phyloP scores from a whole-genome alignment of 2,113 vertebrate species.

The Maccullochella peelii region DNA sequence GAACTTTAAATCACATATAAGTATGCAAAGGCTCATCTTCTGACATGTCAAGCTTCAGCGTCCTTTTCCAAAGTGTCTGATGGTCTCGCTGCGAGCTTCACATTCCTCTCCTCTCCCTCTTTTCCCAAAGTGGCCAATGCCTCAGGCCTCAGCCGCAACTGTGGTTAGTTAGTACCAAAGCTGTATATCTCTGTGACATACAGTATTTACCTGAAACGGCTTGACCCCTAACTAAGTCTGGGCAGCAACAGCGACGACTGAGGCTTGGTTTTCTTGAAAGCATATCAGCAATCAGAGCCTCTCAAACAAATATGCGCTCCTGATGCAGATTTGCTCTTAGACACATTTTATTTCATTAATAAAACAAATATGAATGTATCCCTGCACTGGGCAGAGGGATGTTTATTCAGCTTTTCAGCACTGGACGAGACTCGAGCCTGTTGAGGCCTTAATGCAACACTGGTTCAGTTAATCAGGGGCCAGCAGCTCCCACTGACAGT shows the following conservation, averaged over 20 bases:
- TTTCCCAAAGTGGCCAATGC: conserved; percentile 27
- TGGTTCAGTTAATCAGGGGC: conserved; percentile 57
- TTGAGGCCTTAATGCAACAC: conserved; percentile 48
- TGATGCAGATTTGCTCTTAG: conserved; percentile 16
- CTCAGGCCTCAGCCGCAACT: conserved; percentile 8
- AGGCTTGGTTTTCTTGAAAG: neutral
- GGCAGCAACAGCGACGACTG: neutral
- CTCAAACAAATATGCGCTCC: conserved; percentile 11
- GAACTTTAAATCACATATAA: conserved; percentile 2
- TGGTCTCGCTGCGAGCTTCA: conserved; percentile 6
- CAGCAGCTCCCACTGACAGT: conserved; percentile 41
- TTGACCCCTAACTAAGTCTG: conserved; percentile 10
- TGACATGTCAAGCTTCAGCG: conserved; percentile 14
- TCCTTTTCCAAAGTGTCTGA: conserved; percentile 22
- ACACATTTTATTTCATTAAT: conserved; percentile 55
- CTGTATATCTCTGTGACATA: conserved; percentile 19
- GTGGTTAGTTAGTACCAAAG: conserved; percentile 29
- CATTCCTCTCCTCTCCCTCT: conserved; percentile 43
- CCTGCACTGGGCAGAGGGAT: conserved; percentile 11
- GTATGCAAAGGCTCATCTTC: conserved; percentile 5
- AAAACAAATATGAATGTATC: conserved; percentile 33
- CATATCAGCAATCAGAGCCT: neutral
- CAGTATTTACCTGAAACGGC: conserved; percentile 42
- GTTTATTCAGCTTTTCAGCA: conserved; percentile 70
- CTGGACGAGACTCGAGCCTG: conserved; percentile 9